Evolutionary conservation across 2,888 invertebrate species (phyloP).

Genomic region (Trachelus tabidus): DNA sequence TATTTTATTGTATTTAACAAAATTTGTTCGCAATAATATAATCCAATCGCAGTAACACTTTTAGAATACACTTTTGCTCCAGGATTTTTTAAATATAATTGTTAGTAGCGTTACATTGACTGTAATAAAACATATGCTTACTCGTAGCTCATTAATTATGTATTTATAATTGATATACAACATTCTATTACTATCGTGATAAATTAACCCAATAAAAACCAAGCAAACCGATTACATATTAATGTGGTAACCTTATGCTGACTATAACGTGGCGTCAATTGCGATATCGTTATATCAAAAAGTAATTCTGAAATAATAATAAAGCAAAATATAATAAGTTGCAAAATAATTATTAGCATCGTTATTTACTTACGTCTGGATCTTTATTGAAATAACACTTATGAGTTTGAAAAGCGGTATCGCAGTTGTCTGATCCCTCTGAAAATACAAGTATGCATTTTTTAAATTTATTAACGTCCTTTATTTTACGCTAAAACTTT

Average conservation of each 20-base stretch:
- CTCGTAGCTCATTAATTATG: no score
- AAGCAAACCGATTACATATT: no score
- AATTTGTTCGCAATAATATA: neutral
- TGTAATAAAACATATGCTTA: neutral
- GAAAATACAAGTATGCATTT: constrained; percentile 22
- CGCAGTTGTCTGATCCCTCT: constrained; percentile 50
- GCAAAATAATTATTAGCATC: neutral
- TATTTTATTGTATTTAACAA: neutral
- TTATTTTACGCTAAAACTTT: neutral
- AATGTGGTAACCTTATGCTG: no score
- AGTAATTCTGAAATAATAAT: neutral
- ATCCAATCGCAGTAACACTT: neutral
- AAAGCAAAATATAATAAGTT: neutral
- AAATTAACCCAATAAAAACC: no score
- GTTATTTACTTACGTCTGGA: constrained; percentile 34
- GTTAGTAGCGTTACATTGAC: neutral
- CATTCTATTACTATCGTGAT: no score
- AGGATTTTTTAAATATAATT: neutral
- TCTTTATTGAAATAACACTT: constrained; percentile 49
- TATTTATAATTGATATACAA: no score
- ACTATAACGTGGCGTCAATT: neutral
- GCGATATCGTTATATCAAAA: neutral
- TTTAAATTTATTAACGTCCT: neutral
- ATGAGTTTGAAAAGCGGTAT: constrained; percentile 57
- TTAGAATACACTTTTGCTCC: neutral